Conservation (phyloP, 1,140 invertebrate species). For the Camponotus vicinus region DNA sequence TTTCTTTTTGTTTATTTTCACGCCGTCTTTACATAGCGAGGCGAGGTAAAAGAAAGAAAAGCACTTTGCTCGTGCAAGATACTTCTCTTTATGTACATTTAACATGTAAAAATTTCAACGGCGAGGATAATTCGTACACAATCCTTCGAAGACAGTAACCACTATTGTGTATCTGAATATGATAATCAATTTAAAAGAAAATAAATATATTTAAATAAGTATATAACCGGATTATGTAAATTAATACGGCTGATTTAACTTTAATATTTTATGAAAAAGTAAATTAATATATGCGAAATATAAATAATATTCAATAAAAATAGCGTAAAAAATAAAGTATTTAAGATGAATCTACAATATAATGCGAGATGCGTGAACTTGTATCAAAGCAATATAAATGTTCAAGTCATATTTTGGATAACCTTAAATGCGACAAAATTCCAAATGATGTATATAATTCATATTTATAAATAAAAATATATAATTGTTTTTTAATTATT, state of each 20-base stretch:
- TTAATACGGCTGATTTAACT: neutral
- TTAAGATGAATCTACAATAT: neutral
- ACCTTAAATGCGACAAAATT: constrained; percentile 45
- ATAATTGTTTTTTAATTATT: neutral
- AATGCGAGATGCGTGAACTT: neutral
- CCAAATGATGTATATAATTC: neutral
- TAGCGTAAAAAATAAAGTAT: neutral
- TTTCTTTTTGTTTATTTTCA: constrained; percentile 49
- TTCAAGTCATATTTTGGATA: constrained; percentile 12
- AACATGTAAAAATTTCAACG: constrained; percentile 60
- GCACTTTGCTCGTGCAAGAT: constrained; percentile 37
- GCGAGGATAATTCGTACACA: constrained; percentile 48
- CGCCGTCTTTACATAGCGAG: constrained; percentile 38
- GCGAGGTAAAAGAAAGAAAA: constrained; percentile 64
- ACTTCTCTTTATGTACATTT: constrained; percentile 58
- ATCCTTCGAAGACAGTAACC: constrained; percentile 19
- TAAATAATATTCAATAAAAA: neutral
- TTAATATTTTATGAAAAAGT: neutral
- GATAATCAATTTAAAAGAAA: constrained; percentile 14
- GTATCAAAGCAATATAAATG: constrained; percentile 9
- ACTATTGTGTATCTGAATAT: constrained; percentile 19
- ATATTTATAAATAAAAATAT: neutral
- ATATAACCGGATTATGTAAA: constrained; percentile 21
- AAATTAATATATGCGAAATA: neutral
- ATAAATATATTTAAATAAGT: neutral